Base-by-base conservation (phyloP, 2,113 vertebrate species). In the Bubo blakistoni region DNA sequence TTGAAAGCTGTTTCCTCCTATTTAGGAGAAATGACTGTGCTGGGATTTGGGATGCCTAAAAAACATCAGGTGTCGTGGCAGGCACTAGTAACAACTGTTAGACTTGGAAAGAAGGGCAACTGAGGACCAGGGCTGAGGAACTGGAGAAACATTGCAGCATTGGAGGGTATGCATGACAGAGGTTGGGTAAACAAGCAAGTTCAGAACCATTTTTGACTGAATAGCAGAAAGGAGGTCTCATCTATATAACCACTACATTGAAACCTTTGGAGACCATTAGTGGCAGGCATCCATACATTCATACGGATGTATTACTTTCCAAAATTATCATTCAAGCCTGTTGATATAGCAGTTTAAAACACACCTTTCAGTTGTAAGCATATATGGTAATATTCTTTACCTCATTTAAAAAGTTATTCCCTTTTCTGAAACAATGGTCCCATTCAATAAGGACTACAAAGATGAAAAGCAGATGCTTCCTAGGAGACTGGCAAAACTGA, bases 391-490 rank as follows among this genome's bases (percentile, higher is more conserved):
- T 40, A 76, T 65, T 91, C 34, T 76, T 79, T 51, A 90, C 46
- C 25, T 86, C 13, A 47, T 86, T 71, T 47, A 77, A 92, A 90
- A 86, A 44, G 40, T 44, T 90, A 20, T 92, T 78, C 26, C 66
- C 27, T 84, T 94, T 91, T 59, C 49, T 89, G 34, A 79, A 96
- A 93, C 52, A 97, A 81, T 81, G 25, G 40, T 4, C 17, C 40
- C 44, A 86, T 84, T 93, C 61, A 91, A 13, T 52, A 81, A 59
- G 24, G 44, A 47, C 40, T 74, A 86, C 65, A 79, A 78, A 81
- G 88, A 94, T 57, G 63, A 87, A 91, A 96, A 81, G 63, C 80
- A 93, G 82, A 92, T 84, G 65, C 44, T 92, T 80, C 69, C 47
- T 71, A 84, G 40, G 32, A 88, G 44, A 72, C 42, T 38, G 24